Evolutionary conservation across 1,140 invertebrate species (phyloP), one percentile per base, ranked within the genome.

Genomic region (Pseudomyrmex sp.): DNA sequence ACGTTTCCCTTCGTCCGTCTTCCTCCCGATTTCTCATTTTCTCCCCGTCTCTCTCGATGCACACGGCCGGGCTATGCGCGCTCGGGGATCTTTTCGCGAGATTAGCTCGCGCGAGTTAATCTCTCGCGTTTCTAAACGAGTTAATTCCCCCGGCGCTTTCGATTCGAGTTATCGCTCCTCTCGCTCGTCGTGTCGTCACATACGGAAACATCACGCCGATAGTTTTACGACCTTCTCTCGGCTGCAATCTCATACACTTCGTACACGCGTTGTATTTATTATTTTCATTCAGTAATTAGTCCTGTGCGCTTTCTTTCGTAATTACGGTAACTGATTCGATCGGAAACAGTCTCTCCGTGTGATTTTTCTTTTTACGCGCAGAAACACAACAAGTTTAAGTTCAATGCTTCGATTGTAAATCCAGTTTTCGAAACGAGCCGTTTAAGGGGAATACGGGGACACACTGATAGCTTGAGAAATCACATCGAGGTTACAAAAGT

Each of bases 111-210:
- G 73, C 61, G 82, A 77, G 52, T 76, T 83, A 83, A 83, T 83
- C 63, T 83, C 63, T 68, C 54, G 58, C 18, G 54, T 52, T 69
- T 82, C 85, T 87, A 86, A 83, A 92, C 89, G 88, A 91, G 91
- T 92, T 92, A 90, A 92, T 92, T 90, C 89, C 80, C 83, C 66
- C 35, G 35, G 69, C 58, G 69, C 52, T 68, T 77, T 88, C 54
- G 20, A 84, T 63, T 80, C 82, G 52, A 68, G 23, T 80, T 80
- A 63, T 23, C 50, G 18, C 23, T 59, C 65, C 18, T 18, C 18
- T 18, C 18, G 18, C 18, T 48, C 20, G 18, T 52, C n/a, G 8
- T 18, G 15, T 44, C 20, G 72, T 80, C 20, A 35, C 35, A 35
- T 7, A 35, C 65, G 76, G 44, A 79, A 70, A 79, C n/a, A 79